These are phyloP conservation scores for Papilio dardanus DNA, from an alignment of 1,140 invertebrate species.

Conservation along the genomic window DNA sequence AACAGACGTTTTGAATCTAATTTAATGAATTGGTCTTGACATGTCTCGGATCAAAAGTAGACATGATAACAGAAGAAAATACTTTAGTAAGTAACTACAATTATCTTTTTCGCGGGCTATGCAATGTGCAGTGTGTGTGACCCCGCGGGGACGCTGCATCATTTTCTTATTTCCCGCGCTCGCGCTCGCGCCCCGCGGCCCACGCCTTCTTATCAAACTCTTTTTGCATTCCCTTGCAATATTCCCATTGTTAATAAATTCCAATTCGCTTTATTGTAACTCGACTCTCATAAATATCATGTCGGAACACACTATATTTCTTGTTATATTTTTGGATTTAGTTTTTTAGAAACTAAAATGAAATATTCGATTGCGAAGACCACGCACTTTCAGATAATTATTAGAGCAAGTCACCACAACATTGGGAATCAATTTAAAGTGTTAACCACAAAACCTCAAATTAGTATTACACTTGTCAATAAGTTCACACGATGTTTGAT, in stretches of 20 bases:
- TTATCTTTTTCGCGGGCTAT: neutral
- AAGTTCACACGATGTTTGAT: neutral
- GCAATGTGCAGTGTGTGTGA: neutral
- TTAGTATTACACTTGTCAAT: neutral
- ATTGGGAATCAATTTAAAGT: neutral
- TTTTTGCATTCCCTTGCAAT: constrained; percentile 19
- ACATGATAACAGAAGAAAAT: no score
- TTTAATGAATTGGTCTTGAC: no score
- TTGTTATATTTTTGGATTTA: neutral
- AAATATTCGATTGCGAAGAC: neutral
- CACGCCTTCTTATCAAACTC: neutral
- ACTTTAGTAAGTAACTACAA: no score
- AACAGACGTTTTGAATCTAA: neutral
- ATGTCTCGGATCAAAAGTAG: no score
- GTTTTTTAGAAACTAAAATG: neutral
- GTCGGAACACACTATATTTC: neutral
- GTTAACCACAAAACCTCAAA: neutral
- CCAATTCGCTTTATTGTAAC: neutral
- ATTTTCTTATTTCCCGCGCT: constrained; percentile 14
- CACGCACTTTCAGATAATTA: neutral
- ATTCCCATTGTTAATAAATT: constrained; percentile 21
- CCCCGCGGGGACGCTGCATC: neutral
- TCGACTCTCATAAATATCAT: neutral
- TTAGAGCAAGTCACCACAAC: neutral
- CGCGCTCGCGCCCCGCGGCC: neutral